Percentiles rank a stretch among this genome's conserved stretches.
These are phyloP conservation scores for Hirtodrosophila histrioides DNA, from an alignment of 2,888 invertebrate genomes.

Conservation along the genomic window DNA sequence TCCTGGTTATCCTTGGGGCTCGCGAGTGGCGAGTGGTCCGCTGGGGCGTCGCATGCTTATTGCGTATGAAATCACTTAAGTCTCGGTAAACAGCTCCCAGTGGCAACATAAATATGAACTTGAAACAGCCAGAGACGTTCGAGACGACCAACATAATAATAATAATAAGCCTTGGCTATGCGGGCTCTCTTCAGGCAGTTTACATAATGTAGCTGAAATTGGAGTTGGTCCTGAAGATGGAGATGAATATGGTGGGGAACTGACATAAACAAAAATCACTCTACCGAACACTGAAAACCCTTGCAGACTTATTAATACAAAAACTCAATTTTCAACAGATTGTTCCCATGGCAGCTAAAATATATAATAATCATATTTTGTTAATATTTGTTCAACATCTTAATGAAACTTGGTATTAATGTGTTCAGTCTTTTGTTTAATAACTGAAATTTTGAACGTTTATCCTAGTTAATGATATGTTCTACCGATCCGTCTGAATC, in stretches of 20 bases:
- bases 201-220: slow-evolving; percentile 2
- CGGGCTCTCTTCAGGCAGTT: slow-evolving; percentile 7
- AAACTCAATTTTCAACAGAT: too few species aligned
- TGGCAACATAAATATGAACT: slow-evolving; percentile 73
- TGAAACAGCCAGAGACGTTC: slow-evolving; percentile 31
- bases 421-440: too few species aligned
- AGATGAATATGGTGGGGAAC: neutral
- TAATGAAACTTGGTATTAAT: too few species aligned
- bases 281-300: too few species aligned
- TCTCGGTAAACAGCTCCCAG: slow-evolving; percentile 72
- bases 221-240: slow-evolving; percentile 8
- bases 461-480: too few species aligned
- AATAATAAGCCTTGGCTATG: slow-evolving; percentile 33
- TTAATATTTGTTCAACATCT: too few species aligned
- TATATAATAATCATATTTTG: too few species aligned
- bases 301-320: too few species aligned
- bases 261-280: too few species aligned
- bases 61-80: slow-evolving; percentile 75
- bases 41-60: slow-evolving; percentile 44
- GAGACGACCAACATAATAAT: slow-evolving; percentile 22
- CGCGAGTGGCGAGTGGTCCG: slow-evolving; percentile 23
- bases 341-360: too few species aligned
- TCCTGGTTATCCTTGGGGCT: slow-evolving; percentile 7
- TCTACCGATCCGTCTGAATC: too few species aligned
- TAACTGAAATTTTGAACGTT: too few species aligned